These are phyloP conservation scores for Pollenia griseotomentosa DNA, from an alignment of 2,888 invertebrate species.

Conservation along the genomic window DNA sequence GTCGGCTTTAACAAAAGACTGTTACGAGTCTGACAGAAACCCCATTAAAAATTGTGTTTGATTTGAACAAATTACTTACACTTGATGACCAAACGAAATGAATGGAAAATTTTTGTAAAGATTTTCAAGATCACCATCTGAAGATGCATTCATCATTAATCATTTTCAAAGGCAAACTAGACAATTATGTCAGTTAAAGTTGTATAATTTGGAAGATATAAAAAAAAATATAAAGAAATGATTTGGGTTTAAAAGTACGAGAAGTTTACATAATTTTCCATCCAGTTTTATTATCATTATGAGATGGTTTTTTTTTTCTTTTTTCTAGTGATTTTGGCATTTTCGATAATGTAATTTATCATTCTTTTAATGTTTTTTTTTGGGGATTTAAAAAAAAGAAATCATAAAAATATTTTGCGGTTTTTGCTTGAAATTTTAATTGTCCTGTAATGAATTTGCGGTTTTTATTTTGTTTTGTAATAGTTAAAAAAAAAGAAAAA, in stretches of 20 bases:
- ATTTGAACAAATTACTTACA: slow-evolving; percentile 64
- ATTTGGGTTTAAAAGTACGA: background rate
- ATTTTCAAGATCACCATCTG: slow-evolving; percentile 27
- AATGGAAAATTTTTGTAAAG: background rate
- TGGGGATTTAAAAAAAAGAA: too few species aligned
- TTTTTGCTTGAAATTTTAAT: too few species aligned
- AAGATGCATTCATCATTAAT: slow-evolving; percentile 52
- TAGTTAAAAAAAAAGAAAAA: too few species aligned
- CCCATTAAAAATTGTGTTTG: slow-evolving; percentile 25
- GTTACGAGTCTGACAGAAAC: background rate
- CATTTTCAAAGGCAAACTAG: slow-evolving; percentile 40
- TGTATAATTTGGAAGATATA: background rate
- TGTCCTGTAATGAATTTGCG: too few species aligned
- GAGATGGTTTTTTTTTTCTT: background rate
- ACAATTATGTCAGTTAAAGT: slow-evolving; percentile 56
- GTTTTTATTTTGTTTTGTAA: too few species aligned
- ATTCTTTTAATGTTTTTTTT: too few species aligned
- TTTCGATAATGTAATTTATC: too few species aligned
- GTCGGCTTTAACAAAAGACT: background rate
- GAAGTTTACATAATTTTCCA: background rate
- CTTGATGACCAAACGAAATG: slow-evolving; percentile 53
- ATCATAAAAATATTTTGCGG: too few species aligned
- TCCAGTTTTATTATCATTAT: background rate
- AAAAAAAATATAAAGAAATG: background rate
- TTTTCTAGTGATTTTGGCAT: too few species aligned